Evolutionary conservation across 2,888 invertebrate species (phyloP).

Genomic region (Rotaria sp.): DNA sequence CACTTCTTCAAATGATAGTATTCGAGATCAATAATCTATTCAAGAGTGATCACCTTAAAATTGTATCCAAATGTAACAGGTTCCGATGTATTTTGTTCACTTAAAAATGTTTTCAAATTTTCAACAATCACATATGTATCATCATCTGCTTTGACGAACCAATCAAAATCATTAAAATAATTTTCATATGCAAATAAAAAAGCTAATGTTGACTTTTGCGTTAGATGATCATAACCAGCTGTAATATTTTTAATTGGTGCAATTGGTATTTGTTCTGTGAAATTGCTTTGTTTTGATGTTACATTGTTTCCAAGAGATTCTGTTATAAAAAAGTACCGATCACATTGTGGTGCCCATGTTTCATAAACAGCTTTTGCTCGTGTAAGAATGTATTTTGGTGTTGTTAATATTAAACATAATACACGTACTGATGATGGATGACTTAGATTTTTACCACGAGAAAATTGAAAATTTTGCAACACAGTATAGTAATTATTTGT

Average conservation of each 20-base stretch:
- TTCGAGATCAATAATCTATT: no score
- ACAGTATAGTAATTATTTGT: neutral
- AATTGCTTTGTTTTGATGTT: neutral
- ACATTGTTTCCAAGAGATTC: neutral
- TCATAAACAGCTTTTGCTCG: conserved; percentile 33
- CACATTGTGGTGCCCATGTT: conserved; percentile 36
- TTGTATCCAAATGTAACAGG: conserved; percentile 40
- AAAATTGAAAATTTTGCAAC: neutral
- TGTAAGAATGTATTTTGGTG: conserved; percentile 31
- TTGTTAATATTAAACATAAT: conserved; percentile 35
- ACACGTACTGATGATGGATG: neutral
- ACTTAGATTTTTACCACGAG: neutral
- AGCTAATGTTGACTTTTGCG: neutral
- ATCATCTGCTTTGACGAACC: conserved; percentile 41
- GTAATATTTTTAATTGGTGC: neutral
- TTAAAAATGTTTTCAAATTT: conserved; percentile 34
- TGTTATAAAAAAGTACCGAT: conserved; percentile 30
- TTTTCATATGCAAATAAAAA: neutral
- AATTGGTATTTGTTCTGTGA: neutral
- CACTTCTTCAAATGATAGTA: no score
- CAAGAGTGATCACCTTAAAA: conserved; percentile 27
- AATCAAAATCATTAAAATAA: conserved; percentile 28
- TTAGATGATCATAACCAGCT: neutral
- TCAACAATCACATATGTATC: conserved; percentile 38
- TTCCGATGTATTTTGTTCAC: conserved; percentile 27